Evolutionary conservation across 2,113 vertebrate genomes (phyloP), one percentile per base, ranked within the genome.

Genomic region (Malaclemys terrapin): DNA sequence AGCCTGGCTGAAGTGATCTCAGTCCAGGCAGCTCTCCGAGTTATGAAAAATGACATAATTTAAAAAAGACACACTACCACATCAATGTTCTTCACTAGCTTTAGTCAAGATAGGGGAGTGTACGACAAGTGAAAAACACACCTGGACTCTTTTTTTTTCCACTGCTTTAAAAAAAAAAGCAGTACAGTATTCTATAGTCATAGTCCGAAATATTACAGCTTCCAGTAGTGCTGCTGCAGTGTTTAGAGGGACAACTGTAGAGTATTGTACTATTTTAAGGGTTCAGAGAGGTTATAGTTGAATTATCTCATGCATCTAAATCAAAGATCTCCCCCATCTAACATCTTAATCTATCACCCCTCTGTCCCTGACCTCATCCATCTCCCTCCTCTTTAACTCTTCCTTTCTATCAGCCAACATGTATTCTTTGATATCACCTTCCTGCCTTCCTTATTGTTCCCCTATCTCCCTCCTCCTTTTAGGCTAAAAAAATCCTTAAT

Each of bases 41-140:
- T 89, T 97, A 91, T 93, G 91, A 94, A 95, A 96, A 97, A 90
- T 45, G 93, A 17, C 79, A 82, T 22, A 59, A 54, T 75, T 93
- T 95, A 87, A 76, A 87, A 81, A 81, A 72, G 65, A 90, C 38
- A 85, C 29, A 12, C 62, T 84, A 80, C 82, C 75, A 83, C 14
- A 53, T 79, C 35, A 65, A 14, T 82, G 81, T 12, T 89, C 7
- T 29, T 81, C 59, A n/a, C 47, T 69, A 75, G 65, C 42, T 57
- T 79, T 81, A 75, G 42, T 85, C 5, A 85, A 45, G 10, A 75
- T 3, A n/a, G 53, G 29, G 88, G 96, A 94, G 81, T 27, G 82
- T 4, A 86, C 2, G 52, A 4, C 4, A 83, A 13, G 84, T 75
- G 4, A 88, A 45, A 5, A 84, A 22, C 19, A 53, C 6, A 42